phyloP scores from a whole-genome alignment of 2,888 invertebrate species.

The Micropterix aruncella region DNA sequence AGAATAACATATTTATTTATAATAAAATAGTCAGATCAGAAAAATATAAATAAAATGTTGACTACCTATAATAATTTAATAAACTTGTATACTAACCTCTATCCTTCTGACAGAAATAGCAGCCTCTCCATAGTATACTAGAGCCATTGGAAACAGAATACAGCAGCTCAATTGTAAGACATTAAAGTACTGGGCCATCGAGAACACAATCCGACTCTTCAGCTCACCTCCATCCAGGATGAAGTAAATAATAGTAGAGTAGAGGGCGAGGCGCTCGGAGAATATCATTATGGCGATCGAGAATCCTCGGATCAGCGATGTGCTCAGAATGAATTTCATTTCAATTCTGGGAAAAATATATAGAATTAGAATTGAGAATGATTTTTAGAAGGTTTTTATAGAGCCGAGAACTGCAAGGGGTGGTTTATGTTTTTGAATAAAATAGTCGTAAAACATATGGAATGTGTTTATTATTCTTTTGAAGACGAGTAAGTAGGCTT shows the following conservation, averaged over 20 bases:
- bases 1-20: no score
- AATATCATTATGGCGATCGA: constrained; percentile 58
- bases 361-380: constrained; percentile 8
- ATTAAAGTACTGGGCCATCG: constrained; percentile 66
- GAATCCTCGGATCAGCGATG: constrained; percentile 52
- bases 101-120: constrained; percentile 46
- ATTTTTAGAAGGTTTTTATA: no score
- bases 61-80: no score
- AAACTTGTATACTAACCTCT: constrained; percentile 38
- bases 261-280: constrained; percentile 72
- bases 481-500: no score
- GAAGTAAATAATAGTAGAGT: constrained; percentile 62
- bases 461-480: no score
- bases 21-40: no score
- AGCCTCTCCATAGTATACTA: constrained; percentile 47
- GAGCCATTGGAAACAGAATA: constrained; percentile 46
- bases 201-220: constrained; percentile 55
- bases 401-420: no score
- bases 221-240: constrained; percentile 48
- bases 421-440: no score
- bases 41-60: no score
- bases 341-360: constrained; percentile 40
- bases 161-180: constrained; percentile 53
- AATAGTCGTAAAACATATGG: no score
- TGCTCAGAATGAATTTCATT: constrained; percentile 48